phyloP scores from a whole-genome alignment of 2,797 vertebrate species.

The Rhynchotus rufescens region DNA sequence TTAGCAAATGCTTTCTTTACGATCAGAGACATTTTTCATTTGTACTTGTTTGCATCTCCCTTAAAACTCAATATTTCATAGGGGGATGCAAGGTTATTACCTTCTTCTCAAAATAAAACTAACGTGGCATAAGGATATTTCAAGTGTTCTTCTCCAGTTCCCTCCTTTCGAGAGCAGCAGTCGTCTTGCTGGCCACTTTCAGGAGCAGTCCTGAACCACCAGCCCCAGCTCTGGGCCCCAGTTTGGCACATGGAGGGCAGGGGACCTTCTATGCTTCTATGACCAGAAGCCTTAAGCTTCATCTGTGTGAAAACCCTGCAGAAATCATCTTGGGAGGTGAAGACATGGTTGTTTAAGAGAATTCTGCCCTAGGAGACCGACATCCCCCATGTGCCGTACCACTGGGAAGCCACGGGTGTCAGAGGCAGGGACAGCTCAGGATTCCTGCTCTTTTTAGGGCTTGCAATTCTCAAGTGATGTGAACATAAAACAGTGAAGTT shows the following conservation, averaged over 20 bases:
- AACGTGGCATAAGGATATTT: slow-evolving; percentile 41
- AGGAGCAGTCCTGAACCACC: background rate
- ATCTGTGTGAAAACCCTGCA: rapidly evolving
- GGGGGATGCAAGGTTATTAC: background rate
- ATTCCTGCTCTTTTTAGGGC: background rate
- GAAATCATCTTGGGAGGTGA: rapidly evolving
- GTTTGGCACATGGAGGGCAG: rapidly evolving
- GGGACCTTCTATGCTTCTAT: background rate
- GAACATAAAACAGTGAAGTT: background rate
- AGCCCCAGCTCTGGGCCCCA: background rate
- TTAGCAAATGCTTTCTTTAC: slow-evolving; percentile 64
- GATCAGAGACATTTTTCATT: slow-evolving; percentile 63
- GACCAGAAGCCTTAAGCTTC: background rate
- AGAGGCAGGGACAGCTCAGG: background rate
- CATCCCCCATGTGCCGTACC: background rate
- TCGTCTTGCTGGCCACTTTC: background rate
- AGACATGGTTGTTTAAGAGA: background rate
- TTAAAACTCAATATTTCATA: slow-evolving; percentile 66
- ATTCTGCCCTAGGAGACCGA: background rate
- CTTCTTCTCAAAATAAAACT: slow-evolving; percentile 41
- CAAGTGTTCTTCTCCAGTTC: background rate
- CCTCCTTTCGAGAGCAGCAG: background rate
- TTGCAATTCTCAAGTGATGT: background rate
- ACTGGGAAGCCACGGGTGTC: rapidly evolving
- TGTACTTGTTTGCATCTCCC: slow-evolving; percentile 65